These are phyloP conservation scores for Pseudomyrmex sp. DNA, from an alignment of 1,140 invertebrate species.

Conservation along the genomic window DNA sequence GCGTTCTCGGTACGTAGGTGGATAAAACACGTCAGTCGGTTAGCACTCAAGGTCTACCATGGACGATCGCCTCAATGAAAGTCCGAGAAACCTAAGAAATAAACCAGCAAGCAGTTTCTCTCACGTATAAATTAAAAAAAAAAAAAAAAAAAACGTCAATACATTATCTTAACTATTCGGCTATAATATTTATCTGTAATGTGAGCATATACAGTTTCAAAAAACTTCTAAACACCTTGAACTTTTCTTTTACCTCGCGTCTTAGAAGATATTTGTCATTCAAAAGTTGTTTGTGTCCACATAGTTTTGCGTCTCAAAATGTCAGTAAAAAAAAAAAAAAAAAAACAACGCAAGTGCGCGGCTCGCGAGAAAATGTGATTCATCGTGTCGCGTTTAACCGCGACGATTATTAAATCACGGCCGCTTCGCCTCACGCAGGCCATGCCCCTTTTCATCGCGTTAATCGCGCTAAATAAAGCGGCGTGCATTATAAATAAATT, in stretches of 20 bases:
- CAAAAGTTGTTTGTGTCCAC: neutral
- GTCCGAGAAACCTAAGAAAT: neutral
- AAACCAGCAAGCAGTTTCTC: neutral
- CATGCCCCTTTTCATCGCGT: conserved; percentile 55
- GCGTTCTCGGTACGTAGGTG: conserved; percentile 54
- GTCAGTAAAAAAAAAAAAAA: neutral
- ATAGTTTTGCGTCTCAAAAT: neutral
- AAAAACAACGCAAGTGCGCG: neutral
- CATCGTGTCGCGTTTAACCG: conserved; percentile 27
- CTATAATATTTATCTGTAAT: neutral
- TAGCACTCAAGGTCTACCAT: conserved; percentile 59
- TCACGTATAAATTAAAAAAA: neutral
- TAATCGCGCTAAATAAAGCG: conserved; percentile 56
- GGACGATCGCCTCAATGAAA: conserved; percentile 42
- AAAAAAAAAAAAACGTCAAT: neutral
- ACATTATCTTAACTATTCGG: neutral
- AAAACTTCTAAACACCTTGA: too few species aligned
- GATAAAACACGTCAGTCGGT: conserved; percentile 62
- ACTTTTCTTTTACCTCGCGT: neutral
- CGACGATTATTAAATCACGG: conserved; percentile 50
- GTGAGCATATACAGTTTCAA: too few species aligned
- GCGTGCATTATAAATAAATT: conserved; percentile 55
- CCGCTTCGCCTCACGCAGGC: conserved; percentile 8
- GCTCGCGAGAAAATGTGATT: conserved; percentile 37
- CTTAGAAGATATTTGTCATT: neutral